phyloP scores from a whole-genome alignment of 1,140 invertebrate genomes.

The Vollenhovia emeryi region DNA sequence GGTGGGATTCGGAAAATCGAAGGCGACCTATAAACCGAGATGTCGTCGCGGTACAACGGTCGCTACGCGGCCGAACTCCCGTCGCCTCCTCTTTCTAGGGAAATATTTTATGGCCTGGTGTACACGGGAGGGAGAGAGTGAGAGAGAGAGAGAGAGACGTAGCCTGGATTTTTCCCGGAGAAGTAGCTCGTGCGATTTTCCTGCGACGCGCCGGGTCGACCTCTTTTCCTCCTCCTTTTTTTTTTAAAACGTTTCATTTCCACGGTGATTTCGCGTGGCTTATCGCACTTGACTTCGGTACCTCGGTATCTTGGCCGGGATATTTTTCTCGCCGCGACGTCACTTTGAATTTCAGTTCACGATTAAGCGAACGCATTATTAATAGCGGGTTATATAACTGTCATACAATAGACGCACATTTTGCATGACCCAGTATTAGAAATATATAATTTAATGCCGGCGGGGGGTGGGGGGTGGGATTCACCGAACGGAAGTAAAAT shows the following conservation, averaged over 20 bases:
- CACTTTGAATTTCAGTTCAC: neutral
- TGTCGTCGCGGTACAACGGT: conserved; percentile 15
- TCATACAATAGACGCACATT: neutral
- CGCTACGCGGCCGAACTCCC: neutral
- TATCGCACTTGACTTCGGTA: neutral
- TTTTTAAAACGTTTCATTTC: neutral
- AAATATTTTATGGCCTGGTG: conserved; percentile 31
- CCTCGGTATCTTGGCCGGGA: neutral
- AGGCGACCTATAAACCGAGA: conserved; percentile 65
- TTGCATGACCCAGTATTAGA: neutral
- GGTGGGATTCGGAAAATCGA: conserved; percentile 47
- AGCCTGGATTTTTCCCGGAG: neutral
- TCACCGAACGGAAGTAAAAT: neutral
- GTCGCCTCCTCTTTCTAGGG: neutral
- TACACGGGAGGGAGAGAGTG: too few species aligned
- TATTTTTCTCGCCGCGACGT: neutral
- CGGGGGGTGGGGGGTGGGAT: too few species aligned
- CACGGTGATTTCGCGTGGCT: neutral
- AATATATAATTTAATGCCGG: conserved; percentile 26
- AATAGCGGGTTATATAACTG: neutral
- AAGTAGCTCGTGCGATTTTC: neutral
- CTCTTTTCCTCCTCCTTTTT: neutral
- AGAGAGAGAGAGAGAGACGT: too few species aligned
- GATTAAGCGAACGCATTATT: neutral
- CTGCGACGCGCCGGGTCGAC: neutral